These are phyloP conservation scores for Leucosticte australis DNA, from an alignment of 2,113 vertebrate species.

Conservation along the genomic window DNA sequence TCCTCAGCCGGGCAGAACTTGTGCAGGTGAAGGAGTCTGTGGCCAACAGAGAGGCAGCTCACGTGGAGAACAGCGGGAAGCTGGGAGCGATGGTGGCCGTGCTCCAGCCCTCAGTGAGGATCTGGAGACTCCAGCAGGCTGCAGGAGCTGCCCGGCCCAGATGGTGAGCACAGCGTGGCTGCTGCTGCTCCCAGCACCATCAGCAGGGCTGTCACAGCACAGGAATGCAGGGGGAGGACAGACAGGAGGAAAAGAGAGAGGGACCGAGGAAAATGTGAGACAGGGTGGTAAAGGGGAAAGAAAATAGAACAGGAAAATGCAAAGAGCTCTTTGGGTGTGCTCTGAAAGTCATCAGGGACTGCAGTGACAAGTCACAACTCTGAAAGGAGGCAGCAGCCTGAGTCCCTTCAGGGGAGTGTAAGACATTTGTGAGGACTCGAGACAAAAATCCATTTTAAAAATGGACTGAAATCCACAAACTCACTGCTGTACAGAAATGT, in stretches of 20 bases:
- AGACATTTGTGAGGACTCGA: not conserved
- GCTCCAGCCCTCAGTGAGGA: not conserved
- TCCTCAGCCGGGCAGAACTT: not conserved
- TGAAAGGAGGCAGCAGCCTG: not conserved
- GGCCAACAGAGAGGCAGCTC: not conserved
- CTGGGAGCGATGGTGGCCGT: not conserved
- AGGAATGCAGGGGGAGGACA: not conserved
- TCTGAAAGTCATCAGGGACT: not conserved
- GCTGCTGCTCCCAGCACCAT: not conserved
- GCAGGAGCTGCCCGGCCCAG: slow-evolving; percentile 1
- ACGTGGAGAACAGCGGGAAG: rapidly evolving
- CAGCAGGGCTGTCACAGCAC: slow-evolving; percentile 3
- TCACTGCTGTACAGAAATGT: not conserved
- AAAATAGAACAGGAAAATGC: not conserved
- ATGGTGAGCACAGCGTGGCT: slow-evolving; percentile 31
- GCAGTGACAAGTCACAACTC: not conserved
- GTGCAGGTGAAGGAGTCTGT: not conserved
- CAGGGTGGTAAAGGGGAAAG: not conserved
- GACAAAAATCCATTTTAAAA: not conserved
- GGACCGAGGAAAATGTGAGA: not conserved
- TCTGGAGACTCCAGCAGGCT: not conserved
- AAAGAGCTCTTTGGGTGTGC: not conserved
- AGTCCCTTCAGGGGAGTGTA: not conserved
- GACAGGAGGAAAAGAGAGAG: not conserved
- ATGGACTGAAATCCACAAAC: not conserved